These are phyloP conservation scores for Pantala flavescens DNA, from an alignment of 1,140 invertebrate genomes.

Conservation along the genomic window DNA sequence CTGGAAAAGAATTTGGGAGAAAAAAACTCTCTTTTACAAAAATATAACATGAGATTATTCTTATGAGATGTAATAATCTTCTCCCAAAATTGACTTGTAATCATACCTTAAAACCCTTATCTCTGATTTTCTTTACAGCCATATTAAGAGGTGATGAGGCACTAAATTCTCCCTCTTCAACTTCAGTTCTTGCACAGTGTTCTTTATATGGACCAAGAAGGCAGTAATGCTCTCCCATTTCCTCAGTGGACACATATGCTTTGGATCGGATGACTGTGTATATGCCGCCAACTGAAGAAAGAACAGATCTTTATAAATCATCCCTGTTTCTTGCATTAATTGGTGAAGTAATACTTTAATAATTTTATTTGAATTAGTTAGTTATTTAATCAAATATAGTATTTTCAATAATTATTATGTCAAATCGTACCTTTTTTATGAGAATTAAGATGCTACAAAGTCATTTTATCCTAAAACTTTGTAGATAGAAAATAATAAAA, in stretches of 20 bases:
- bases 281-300: constrained; percentile 83
- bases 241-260: constrained; percentile 93
- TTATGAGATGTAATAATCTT: no score
- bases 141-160: constrained; percentile 60
- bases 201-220: constrained; percentile 94
- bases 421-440: no score
- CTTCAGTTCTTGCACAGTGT: constrained; percentile 82
- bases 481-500: no score
- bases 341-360: not conserved
- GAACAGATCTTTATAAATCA: no score
- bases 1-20: no score
- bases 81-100: no score
- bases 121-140: constrained; percentile 70
- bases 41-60: no score
- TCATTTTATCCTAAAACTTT: no score
- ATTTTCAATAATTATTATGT: no score
- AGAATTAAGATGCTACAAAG: no score
- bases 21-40: no score
- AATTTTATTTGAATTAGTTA: not conserved
- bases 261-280: constrained; percentile 99
- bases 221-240: constrained; percentile 96
- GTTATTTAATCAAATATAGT: constrained; percentile 3
- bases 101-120: constrained; percentile 84
- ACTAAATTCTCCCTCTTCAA: constrained; percentile 86
- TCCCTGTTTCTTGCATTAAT: no score